phyloP scores from a whole-genome alignment of 2,113 vertebrate genomes.

The Nipponia nippon region DNA sequence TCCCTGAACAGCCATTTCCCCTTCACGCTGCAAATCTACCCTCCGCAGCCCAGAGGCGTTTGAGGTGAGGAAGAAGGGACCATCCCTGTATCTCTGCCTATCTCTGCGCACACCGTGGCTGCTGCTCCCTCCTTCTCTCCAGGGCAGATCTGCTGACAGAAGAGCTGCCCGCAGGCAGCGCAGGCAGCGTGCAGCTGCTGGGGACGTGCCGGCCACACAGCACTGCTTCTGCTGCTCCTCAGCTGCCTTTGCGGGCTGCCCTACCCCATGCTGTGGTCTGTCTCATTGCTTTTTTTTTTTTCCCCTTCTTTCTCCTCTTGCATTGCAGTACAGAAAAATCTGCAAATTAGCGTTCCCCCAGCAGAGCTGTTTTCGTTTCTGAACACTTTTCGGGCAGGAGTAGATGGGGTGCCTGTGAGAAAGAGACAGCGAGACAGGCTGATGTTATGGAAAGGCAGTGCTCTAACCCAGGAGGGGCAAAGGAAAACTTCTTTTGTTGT shows the following conservation, averaged over 20 bases:
- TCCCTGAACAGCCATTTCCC: not conserved
- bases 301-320: not conserved
- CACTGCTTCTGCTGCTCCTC: not conserved
- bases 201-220: not conserved
- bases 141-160: not conserved
- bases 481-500: constrained; percentile 19
- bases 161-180: not conserved
- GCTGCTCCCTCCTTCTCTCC: not conserved
- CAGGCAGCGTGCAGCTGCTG: not conserved
- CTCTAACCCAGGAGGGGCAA: constrained; percentile 2
- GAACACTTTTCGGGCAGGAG: not conserved
- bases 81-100: not conserved
- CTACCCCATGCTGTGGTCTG: fast-evolving
- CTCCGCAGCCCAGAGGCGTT: not conserved
- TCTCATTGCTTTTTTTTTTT: not conserved
- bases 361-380: not conserved
- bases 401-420: not conserved
- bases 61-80: not conserved
- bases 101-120: not conserved
- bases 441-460: not conserved
- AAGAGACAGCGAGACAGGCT: not conserved
- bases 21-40: not conserved
- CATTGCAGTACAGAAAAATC: not conserved
- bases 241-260: not conserved
- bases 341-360: not conserved